Evolutionary conservation across 2,797 vertebrate species (phyloP), one percentile per base, ranked within the genome.

Genomic region (Premnoplex brunnescens): DNA sequence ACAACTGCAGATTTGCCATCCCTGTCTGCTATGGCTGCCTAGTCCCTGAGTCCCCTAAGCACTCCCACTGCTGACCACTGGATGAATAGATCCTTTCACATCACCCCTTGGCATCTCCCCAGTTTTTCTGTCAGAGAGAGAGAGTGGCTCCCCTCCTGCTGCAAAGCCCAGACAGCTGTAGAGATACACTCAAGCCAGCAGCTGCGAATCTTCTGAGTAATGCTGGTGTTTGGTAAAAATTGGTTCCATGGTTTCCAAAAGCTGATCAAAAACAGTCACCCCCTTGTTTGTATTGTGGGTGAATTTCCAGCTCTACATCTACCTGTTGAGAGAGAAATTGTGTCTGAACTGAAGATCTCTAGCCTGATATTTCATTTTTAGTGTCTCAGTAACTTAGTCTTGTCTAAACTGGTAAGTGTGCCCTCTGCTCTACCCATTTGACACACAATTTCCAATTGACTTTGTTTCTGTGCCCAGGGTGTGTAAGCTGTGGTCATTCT

Each of bases 51-150:
- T 88, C 73, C 79, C 9, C 0, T 21, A 59, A 77, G 23, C 2
- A 1, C 21, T 85, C 46, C 58, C 18, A 30, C 18, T 78, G 39
- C 71, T 86, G 80, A 52, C 83, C 74, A 18, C 48, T 39, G 79
- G 41, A 63, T 94, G 91, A 95, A 93, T 80, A 68, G 49, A 56
- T 88, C 81, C 78, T 91, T 94, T 95, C 81, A 85, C 11, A 1
- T 74, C 0, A 1, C 20, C 72, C 74, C 44, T 89, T 89, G 93
- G 89, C 93, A 74, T 20, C 12, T 68, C 64, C 67, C 78, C 86
- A 92, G 0, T 21, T 36, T 89, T 87, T 73, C 74, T 82, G 0
- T 51, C 19, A 14, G 32, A 73, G 54, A 75, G 85, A 51, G 13
- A n/a, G 14, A 59, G 54, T 13, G 62, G 20, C 37, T 94, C 20